A percentile compares a stretch with the other conserved stretches of the same genome.
Conservation (phyloP, 35 echinoderm and acorn worm species). For the Lytechinus pictus region DNA sequence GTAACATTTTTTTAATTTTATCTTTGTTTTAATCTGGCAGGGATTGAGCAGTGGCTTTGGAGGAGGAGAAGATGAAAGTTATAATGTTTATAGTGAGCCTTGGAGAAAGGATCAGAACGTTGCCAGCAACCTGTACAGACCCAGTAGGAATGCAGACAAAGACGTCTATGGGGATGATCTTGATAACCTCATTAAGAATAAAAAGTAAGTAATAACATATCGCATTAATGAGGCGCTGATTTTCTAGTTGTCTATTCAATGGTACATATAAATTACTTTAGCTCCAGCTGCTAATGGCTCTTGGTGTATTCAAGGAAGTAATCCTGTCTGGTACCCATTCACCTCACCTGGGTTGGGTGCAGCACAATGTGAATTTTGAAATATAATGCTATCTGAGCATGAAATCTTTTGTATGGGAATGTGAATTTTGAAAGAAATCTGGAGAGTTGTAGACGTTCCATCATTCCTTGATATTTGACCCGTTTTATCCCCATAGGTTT, state of each 20-base stretch:
- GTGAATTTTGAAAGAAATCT: not conserved
- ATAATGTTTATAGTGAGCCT: conserved; percentile 96
- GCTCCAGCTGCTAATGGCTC: not conserved
- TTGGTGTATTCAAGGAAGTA: not conserved
- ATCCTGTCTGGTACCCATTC: too few relatives aligned
- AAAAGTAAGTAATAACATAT: conserved; percentile 67
- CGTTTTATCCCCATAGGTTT: conserved; percentile 67
- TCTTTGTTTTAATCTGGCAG: conserved; percentile 26
- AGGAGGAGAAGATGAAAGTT: conserved; percentile 95
- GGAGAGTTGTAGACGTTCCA: too few relatives aligned
- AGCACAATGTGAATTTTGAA: too few relatives aligned
- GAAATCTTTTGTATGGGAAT: not conserved
- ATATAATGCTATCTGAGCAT: too few relatives aligned
- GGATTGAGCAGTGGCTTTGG: conserved; percentile 95
- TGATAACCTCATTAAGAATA: conserved; percentile 86
- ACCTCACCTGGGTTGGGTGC: too few relatives aligned
- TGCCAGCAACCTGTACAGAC: conserved; percentile 79
- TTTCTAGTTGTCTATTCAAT: too few relatives aligned
- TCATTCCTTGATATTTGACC: not conserved
- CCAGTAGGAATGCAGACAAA: conserved; percentile 96
- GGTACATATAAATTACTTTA: not conserved
- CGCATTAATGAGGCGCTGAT: too few relatives aligned
- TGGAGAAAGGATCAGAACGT: conserved; percentile 99
- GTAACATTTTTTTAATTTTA: not conserved
- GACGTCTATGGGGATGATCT: conserved; percentile 98